Percentiles rank a stretch among this genome's conserved stretches.
Evolutionary conservation across 2,888 invertebrate species (phyloP).

Genomic region (Xestia ashworthii): DNA sequence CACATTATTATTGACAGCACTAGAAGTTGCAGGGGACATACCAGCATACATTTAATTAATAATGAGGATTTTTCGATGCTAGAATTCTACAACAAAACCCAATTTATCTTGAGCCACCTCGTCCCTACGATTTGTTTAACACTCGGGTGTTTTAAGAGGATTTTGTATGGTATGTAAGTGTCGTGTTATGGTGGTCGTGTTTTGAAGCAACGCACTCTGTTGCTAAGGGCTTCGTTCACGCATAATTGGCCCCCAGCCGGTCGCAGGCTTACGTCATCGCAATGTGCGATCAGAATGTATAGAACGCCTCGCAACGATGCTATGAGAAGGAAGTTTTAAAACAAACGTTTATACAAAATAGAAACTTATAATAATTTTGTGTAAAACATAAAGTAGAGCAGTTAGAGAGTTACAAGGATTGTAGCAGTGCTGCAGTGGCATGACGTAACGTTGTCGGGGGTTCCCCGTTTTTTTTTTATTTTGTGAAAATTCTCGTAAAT

Average conservation of each 20-base stretch:
- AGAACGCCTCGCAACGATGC: slow-evolving; percentile 60
- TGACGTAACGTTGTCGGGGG: neutral
- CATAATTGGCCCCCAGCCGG: slow-evolving; percentile 79
- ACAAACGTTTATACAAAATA: slow-evolving; percentile 38
- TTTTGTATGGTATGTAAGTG: slow-evolving; percentile 40
- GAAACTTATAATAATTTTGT: slow-evolving; percentile 8
- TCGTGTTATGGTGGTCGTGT: slow-evolving; percentile 57
- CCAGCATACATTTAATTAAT: slow-evolving; percentile 65
- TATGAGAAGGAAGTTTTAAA: slow-evolving; percentile 57
- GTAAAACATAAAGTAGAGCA: neutral
- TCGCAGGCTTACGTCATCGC: slow-evolving; percentile 83
- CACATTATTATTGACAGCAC: slow-evolving; percentile 60
- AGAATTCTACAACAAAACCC: slow-evolving; percentile 51
- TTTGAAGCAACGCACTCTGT: slow-evolving; percentile 80
- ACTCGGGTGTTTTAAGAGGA: slow-evolving; percentile 2
- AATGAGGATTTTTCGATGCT: slow-evolving; percentile 64
- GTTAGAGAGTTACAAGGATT: neutral
- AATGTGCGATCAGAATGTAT: slow-evolving; percentile 79
- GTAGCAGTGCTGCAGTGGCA: neutral
- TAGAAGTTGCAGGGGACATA: slow-evolving; percentile 63
- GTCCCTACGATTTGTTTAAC: slow-evolving; percentile 37
- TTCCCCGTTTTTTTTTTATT: neutral
- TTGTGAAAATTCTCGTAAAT: neutral
- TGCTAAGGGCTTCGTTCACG: slow-evolving; percentile 82
- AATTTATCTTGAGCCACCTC: slow-evolving; percentile 42